Evolutionary conservation across 2,113 vertebrate species (phyloP), one percentile per base, ranked within the genome.

Genomic region (Pelobates fuscus): DNA sequence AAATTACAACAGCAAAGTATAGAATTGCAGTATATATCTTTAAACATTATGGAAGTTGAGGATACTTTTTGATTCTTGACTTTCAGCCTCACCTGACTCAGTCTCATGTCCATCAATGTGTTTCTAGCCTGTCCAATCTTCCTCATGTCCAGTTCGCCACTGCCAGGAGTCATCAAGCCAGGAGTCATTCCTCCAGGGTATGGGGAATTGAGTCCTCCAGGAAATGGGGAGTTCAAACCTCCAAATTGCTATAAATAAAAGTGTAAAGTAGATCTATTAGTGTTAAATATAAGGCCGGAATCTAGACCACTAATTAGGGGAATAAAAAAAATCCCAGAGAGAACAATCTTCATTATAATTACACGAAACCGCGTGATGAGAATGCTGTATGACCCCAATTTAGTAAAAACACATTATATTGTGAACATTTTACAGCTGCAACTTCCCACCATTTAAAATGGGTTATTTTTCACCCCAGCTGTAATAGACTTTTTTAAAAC

Each of bases 71-170:
- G 37, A 41, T 12, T 1, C 7, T 41, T 8, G 37, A 3, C 3
- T 67, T 26, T 58, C 26, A 18, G 1, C 7, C 30, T 78, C 81
- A 98, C 97, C 95, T 99, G 97, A 82, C 97, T 99, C 25, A 99
- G 91, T 83, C 97, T 92, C 97, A 99, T 99, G 78, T 99, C 97
- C 97, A 99, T 99, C 78, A 99, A 85, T 0, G 97, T 99, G 84
- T 99, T 99, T 68, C 97, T 95, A 60, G 97, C 97, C 82, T 99
- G 97, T 25, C 97, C 97, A 27, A 99, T 99, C 86, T 99, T 99
- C 82, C 97, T 95, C 97, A 99, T 99, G 84, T 99, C 97, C 85
- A 99, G 80, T 64, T 99, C 97, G 7, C 97, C 97, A 8, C 95
- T 94, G 2, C 95, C 95, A 20, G 94, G 96, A 1, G 96, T 98